Evolutionary conservation across 2,888 invertebrate genomes (phyloP), one percentile per base, ranked within the genome.

Genomic region (Pheosia gnoma): DNA sequence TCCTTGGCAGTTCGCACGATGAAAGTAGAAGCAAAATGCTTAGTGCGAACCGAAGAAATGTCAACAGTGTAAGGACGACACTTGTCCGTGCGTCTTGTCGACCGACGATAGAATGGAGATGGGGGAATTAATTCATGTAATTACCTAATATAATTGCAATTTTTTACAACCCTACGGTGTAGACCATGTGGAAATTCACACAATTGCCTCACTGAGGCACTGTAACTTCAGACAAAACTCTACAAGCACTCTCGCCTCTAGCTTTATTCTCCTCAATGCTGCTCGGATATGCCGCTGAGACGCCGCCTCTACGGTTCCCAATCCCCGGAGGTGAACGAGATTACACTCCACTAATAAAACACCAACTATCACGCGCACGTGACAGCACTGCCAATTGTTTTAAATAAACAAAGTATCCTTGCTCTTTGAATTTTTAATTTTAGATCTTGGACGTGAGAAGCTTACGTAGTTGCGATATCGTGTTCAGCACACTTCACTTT

Each of bases 321-420:
- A n/a, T n/a, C n/a, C n/a, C n/a, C 63, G 41, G 74, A 77, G 75
- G 70, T 71, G 74, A 74, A 65, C 69, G 68, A 66, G 75, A 82
- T 79, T 75, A 77, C 71, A 65, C 72, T 73, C 70, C 71, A 68
- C 71, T 78, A 75, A 79, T 80, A 80, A 77, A 75, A 77, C 67
- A 78, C 68, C 70, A 25, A 70, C 69, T 72, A 73, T 66, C 65
- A 65, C 63, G 56, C 66, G 1, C 55, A 77, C 78, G 79, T 77
- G 78, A 74, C 62, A 60, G 55, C 64, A 74, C 67, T 77, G 68
- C 61, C 54, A 66, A 77, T 60, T 65, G 65, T n/a, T 59, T 57
- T 57, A 63, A 43, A 62, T 67, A 49, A 59, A 66, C 51, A 61
- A 62, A 64, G 59, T 60, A 5, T 49, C 6, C 39, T n/a, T 57